A percentile compares a stretch with the other conserved stretches of the same genome.
These are phyloP conservation scores for Platyscapa corneri DNA, from an alignment of 1,140 invertebrate genomes.

Conservation along the genomic window DNA sequence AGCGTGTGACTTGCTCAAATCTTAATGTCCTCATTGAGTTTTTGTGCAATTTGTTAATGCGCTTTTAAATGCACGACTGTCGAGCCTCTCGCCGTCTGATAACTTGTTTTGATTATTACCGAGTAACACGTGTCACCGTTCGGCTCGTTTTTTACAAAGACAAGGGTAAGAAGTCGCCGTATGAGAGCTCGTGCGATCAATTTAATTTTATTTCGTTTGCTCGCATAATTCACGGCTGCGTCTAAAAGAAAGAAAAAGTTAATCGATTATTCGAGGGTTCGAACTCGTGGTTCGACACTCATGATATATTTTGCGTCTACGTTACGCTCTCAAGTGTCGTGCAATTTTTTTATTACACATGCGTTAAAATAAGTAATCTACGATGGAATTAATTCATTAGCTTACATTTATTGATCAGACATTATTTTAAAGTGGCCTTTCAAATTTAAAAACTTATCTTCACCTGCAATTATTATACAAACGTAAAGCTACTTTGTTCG, in stretches of 20 bases:
- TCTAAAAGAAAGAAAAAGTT: no score
- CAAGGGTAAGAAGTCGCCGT: neutral
- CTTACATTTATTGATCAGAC: no score
- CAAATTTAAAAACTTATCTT: neutral
- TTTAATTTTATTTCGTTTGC: neutral
- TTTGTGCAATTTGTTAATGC: neutral
- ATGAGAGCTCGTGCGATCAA: neutral
- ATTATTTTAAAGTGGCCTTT: neutral
- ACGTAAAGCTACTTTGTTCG: no score
- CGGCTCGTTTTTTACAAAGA: neutral
- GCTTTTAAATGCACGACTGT: neutral
- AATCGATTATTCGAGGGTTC: conserved; percentile 9
- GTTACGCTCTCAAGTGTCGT: no score
- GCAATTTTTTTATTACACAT: no score
- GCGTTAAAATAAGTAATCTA: no score
- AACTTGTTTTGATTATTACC: conserved; percentile 12
- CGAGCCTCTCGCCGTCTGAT: neutral
- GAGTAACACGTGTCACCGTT: neutral
- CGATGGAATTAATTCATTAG: no score
- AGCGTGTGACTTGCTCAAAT: conserved; percentile 1
- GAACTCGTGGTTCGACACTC: no score
- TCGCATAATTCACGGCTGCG: no score
- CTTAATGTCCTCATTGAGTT: conserved; percentile 8
- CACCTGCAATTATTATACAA: no score
- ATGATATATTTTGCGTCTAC: no score